These are phyloP conservation scores for Amblyjoppa fuscipennis DNA, from an alignment of 2,888 invertebrate genomes.

Conservation along the genomic window DNA sequence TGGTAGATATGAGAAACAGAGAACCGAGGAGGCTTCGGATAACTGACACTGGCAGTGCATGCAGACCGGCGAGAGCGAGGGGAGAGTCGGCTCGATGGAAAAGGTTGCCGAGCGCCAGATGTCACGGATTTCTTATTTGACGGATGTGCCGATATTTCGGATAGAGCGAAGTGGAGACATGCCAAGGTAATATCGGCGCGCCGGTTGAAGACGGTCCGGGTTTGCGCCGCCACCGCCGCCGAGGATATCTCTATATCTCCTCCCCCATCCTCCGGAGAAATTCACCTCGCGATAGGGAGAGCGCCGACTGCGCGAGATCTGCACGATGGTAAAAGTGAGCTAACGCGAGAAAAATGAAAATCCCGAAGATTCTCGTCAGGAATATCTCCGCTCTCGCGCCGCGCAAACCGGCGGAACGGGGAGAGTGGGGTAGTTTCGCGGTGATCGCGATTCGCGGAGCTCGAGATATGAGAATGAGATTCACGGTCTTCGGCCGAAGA, in stretches of 20 bases:
- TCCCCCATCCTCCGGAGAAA: constrained; percentile 43
- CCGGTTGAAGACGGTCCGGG: constrained; percentile 60
- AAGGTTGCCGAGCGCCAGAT: constrained; percentile 75
- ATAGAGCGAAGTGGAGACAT: constrained; percentile 71
- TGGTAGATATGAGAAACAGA: constrained; percentile 51
- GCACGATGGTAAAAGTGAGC: constrained; percentile 51
- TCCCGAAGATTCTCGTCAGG: constrained; percentile 52
- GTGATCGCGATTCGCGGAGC: constrained; percentile 15
- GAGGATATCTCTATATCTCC: neutral
- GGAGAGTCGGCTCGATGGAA: constrained; percentile 43
- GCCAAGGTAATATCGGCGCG: constrained; percentile 75
- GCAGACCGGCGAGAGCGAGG: constrained; percentile 34
- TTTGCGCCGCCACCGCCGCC: neutral
- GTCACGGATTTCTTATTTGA: constrained; percentile 80
- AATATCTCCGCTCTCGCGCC: constrained; percentile 31
- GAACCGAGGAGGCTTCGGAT: constrained; percentile 35
- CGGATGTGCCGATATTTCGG: constrained; percentile 81
- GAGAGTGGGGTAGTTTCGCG: constrained; percentile 10
- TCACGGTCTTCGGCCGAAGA: neutral
- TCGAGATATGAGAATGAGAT: constrained; percentile 29
- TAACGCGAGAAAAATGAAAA: constrained; percentile 73
- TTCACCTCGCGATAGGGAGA: constrained; percentile 41
- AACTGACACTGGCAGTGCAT: constrained; percentile 54
- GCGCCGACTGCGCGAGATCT: neutral
- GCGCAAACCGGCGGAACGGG: constrained; percentile 26